phyloP scores from a whole-genome alignment of 2,797 vertebrate species.

The Lacerta agilis region DNA sequence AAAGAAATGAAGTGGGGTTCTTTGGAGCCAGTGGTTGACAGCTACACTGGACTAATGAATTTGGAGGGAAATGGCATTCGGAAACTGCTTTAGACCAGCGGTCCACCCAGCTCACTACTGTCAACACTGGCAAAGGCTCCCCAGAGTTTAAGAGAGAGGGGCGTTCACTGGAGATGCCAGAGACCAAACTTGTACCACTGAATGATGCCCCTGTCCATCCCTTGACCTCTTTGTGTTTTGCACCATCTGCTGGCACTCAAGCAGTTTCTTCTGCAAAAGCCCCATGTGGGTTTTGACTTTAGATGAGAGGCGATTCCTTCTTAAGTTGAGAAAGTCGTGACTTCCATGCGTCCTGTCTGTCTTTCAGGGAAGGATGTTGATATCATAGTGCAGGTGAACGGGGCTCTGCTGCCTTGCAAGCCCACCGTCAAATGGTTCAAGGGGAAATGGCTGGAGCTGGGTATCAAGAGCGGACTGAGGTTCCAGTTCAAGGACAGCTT shows the following conservation, averaged over 20 bases:
- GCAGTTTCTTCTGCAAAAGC: not conserved
- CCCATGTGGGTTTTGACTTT: too few species aligned
- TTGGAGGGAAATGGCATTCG: not conserved
- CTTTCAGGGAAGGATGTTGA: slow-evolving; percentile 58
- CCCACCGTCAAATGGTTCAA: slow-evolving; percentile 90
- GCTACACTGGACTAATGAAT: not conserved
- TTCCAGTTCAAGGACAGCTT: slow-evolving; percentile 88
- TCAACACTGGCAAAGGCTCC: not conserved
- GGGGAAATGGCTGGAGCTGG: slow-evolving; percentile 93
- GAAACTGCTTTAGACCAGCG: too few species aligned
- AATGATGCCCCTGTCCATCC: not conserved
- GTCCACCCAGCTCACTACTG: too few species aligned
- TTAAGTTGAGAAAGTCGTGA: too few species aligned
- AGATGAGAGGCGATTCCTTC: too few species aligned
- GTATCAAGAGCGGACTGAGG: slow-evolving; percentile 87
- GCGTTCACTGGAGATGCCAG: not conserved
- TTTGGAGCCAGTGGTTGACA: not conserved
- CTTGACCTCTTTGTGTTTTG: not conserved
- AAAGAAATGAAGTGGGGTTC: not conserved
- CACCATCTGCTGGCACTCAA: not conserved
- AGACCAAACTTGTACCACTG: too few species aligned
- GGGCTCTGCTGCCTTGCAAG: slow-evolving; percentile 76
- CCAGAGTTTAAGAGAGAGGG: not conserved
- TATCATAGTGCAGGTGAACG: slow-evolving; percentile 72
- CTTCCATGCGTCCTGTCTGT: not conserved